Evolutionary conservation across 2,113 vertebrate species (phyloP).

Genomic region (Okapia johnstoni): DNA sequence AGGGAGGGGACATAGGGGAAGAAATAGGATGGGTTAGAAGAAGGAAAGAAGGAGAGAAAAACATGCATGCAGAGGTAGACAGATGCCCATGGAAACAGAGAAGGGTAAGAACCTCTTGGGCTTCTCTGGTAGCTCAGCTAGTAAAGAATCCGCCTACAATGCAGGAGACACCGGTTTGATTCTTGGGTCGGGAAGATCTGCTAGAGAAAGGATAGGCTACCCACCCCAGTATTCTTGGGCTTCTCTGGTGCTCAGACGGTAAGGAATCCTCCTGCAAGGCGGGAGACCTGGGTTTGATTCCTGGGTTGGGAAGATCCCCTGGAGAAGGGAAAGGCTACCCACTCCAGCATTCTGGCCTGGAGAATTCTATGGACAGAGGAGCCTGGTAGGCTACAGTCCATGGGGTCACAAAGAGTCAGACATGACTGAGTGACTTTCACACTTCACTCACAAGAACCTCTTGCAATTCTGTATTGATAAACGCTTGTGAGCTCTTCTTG

Average conservation of each 20-base stretch:
- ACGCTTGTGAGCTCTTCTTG: background rate
- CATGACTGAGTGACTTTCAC: background rate
- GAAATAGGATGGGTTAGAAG: background rate
- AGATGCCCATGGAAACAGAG: fast-evolving
- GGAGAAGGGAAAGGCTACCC: background rate
- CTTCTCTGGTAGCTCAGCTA: background rate
- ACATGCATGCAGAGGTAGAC: background rate
- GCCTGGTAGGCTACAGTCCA: background rate
- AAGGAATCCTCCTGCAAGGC: background rate
- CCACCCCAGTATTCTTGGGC: background rate
- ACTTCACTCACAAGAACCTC: background rate
- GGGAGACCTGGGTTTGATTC: background rate
- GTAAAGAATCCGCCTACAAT: background rate
- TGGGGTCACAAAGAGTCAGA: background rate
- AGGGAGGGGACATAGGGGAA: background rate
- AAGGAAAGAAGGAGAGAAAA: background rate
- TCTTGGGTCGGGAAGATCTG: background rate
- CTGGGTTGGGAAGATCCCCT: background rate
- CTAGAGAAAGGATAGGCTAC: background rate
- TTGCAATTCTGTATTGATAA: background rate
- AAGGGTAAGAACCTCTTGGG: background rate
- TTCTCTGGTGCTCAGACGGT: background rate
- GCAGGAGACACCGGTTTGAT: background rate
- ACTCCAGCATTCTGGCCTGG: background rate
- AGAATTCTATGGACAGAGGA: background rate